Percentiles rank a stretch among this genome's conserved stretches.
These are phyloP conservation scores for Platichthys flesus DNA, from an alignment of 2,113 vertebrate species.

Conservation along the genomic window DNA sequence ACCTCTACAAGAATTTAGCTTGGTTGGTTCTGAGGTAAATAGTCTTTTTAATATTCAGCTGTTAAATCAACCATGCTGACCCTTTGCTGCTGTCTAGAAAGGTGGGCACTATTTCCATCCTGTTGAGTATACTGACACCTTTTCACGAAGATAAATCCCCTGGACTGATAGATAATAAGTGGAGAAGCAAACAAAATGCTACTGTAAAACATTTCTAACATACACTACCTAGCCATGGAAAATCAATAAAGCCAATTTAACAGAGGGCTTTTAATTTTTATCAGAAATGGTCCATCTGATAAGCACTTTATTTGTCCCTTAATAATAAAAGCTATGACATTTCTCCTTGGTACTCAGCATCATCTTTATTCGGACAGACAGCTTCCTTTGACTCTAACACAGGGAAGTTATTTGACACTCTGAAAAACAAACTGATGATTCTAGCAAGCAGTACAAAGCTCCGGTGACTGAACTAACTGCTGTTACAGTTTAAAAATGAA, in stretches of 20 bases:
- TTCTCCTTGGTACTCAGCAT: conserved; percentile 16
- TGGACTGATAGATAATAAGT: conserved; percentile 19
- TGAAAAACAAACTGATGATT: conserved; percentile 2
- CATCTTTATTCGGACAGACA: conserved; percentile 25
- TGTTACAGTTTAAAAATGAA: too few species aligned
- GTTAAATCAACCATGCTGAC: not conserved
- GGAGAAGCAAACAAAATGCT: conserved; percentile 28
- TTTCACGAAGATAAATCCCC: conserved; percentile 10
- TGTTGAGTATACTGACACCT: not conserved
- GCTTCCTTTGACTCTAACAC: conserved; percentile 10
- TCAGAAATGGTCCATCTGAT: conserved; percentile 31
- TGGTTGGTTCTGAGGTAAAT: not conserved
- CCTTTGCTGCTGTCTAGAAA: not conserved
- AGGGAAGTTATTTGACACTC: conserved; percentile 10
- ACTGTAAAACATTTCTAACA: conserved; percentile 64
- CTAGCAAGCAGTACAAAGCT: not conserved
- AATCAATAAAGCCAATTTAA: conserved; percentile 66
- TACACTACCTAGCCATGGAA: conserved; percentile 42
- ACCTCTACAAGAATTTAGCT: not conserved
- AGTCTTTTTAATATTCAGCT: not conserved
- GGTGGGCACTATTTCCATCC: not conserved
- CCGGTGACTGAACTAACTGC: not conserved
- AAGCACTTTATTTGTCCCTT: conserved; percentile 11
- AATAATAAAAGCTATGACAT: conserved; percentile 38
- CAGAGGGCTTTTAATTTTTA: conserved; percentile 46